Conservation (phyloP, 2,113 vertebrate genomes). For the Microtus oregoni region DNA sequence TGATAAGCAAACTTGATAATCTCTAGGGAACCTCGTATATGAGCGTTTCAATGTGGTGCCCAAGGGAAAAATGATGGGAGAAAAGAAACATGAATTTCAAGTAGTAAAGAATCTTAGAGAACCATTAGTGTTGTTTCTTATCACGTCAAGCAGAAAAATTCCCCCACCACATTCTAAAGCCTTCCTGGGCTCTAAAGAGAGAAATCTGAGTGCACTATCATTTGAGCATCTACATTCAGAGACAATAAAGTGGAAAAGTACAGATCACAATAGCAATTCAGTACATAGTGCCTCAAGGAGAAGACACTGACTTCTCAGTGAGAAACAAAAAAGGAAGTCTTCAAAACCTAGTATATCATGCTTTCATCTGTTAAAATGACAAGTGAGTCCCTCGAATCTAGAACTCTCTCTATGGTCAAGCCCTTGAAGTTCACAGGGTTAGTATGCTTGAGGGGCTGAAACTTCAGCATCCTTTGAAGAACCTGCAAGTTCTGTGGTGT, state of each 20-base stretch:
- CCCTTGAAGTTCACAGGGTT: conserved; percentile 11
- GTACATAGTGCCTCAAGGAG: background rate
- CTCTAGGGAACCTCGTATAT: background rate
- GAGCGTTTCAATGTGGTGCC: background rate
- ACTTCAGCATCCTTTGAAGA: conserved; percentile 34
- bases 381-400: background rate
- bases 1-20: background rate
- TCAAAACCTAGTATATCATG: background rate
- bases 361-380: background rate
- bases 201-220: background rate
- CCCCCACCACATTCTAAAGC: background rate
- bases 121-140: background rate
- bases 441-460: background rate
- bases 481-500: background rate
- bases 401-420: background rate
- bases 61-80: conserved; percentile 10
- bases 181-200: background rate
- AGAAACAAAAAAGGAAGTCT: background rate
- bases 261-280: background rate
- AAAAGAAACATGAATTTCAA: background rate
- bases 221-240: background rate
- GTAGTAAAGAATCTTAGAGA: background rate
- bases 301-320: background rate
- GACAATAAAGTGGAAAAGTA: background rate
- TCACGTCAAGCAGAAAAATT: background rate